These are phyloP conservation scores for Drosophila engyochracea DNA, from an alignment of 2,888 invertebrate species.

Conservation along the genomic window DNA sequence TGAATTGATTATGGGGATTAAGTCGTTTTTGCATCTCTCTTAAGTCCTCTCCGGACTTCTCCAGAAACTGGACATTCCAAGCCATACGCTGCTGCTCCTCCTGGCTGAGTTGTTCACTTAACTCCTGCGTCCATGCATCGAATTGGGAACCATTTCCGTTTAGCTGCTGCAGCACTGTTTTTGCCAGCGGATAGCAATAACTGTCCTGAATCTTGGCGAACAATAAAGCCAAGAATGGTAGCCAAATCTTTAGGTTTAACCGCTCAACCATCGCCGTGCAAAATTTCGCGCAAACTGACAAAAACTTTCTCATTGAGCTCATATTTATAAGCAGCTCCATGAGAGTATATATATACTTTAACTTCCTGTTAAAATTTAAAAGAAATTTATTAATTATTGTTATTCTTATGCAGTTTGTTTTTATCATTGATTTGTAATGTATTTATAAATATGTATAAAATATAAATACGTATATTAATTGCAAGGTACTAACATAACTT, in stretches of 20 bases:
- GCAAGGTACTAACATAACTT: background rate
- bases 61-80: conserved; percentile 46
- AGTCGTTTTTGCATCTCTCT: conserved; percentile 35
- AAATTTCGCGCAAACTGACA: conserved; percentile 31
- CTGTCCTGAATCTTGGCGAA: conserved; percentile 1
- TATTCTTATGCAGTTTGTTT: background rate
- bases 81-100: conserved; percentile 51
- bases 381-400: background rate
- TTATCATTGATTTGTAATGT: no score
- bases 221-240: background rate
- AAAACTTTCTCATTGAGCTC: background rate
- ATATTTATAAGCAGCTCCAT: conserved; percentile 14
- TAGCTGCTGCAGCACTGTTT: conserved; percentile 23
- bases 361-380: background rate
- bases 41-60: background rate
- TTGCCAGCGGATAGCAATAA: background rate
- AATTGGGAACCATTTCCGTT: conserved; percentile 21
- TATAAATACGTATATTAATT: background rate
- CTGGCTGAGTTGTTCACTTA: conserved; percentile 22
- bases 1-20: conserved; percentile 49
- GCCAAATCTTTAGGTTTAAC: background rate
- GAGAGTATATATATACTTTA: no score
- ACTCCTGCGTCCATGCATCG: conserved; percentile 40
- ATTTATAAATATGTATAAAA: background rate
- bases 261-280: conserved; percentile 33